Percentiles rank a stretch among this genome's conserved stretches.
These are phyloP conservation scores for Monochamus alternatus DNA, from an alignment of 2,888 invertebrate genomes.

Conservation along the genomic window DNA sequence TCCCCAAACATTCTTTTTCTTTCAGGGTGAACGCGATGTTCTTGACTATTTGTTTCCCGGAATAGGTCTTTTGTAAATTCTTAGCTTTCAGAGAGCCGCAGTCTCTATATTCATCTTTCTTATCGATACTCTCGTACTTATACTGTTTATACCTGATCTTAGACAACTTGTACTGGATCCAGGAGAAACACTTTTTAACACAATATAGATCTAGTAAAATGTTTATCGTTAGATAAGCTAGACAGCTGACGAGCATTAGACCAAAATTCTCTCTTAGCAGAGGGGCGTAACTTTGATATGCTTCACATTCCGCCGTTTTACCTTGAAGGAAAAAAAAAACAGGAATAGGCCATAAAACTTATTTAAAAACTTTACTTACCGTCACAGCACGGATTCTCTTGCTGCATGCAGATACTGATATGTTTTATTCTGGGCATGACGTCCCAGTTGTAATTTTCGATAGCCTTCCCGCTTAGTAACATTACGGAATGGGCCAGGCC, in stretches of 20 bases:
- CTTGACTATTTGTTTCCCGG: conserved; percentile 63
- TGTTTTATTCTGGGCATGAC: conserved; percentile 50
- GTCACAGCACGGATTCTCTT: conserved; percentile 64
- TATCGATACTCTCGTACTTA: neutral
- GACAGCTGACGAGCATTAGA: conserved; percentile 52
- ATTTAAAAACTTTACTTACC: conserved; percentile 52
- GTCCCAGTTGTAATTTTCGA: conserved; percentile 65
- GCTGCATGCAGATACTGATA: conserved; percentile 34
- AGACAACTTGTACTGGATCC: conserved; percentile 2
- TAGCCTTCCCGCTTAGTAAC: conserved; percentile 61
- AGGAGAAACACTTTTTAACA: conserved; percentile 42
- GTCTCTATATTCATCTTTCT: conserved; percentile 16
- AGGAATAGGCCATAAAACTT: no score
- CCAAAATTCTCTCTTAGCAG: conserved; percentile 46
- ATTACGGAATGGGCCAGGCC: conserved; percentile 61
- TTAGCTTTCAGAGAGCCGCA: conserved; percentile 52
- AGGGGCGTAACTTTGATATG: conserved; percentile 51
- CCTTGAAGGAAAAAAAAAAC: conserved; percentile 24
- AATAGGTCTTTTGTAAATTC: conserved; percentile 76
- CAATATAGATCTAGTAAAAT: conserved; percentile 52
- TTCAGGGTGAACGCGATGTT: conserved; percentile 80
- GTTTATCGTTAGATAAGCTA: conserved; percentile 54
- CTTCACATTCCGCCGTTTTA: conserved; percentile 49
- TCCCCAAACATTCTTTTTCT: conserved; percentile 85
- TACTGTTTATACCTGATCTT: conserved; percentile 1